These are phyloP conservation scores for Ceriagrion tenellum DNA, from an alignment of 2,888 invertebrate genomes.

Conservation along the genomic window DNA sequence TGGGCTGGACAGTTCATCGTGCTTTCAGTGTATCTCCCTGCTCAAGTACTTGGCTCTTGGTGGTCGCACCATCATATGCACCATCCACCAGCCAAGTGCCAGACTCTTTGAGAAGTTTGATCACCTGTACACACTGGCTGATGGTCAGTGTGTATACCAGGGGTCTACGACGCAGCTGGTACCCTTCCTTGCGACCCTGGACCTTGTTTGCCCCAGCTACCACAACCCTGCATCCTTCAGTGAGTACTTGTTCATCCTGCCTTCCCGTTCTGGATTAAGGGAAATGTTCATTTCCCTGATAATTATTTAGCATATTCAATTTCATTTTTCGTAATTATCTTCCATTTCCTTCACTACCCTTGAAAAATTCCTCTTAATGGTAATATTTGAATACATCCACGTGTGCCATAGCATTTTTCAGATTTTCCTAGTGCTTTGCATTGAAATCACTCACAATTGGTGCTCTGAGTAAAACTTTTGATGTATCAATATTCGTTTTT, in stretches of 20 bases:
- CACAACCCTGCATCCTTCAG: constrained; percentile 98
- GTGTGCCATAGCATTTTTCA: too few relatives aligned
- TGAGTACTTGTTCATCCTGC: constrained; percentile 74
- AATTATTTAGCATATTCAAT: too few relatives aligned
- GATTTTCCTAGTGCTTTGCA: too few relatives aligned
- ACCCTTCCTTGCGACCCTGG: constrained; percentile 88
- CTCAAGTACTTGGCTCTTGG: constrained; percentile 93
- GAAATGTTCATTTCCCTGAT: too few relatives aligned
- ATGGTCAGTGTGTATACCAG: constrained; percentile 97
- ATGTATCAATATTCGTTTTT: too few relatives aligned
- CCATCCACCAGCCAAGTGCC: constrained; percentile 98
- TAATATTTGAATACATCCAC: too few relatives aligned
- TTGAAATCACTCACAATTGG: too few relatives aligned
- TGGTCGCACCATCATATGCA: constrained; percentile 96
- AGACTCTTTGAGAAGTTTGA: constrained; percentile 98
- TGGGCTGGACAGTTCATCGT: constrained; percentile 96
- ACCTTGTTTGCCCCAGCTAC: constrained; percentile 95
- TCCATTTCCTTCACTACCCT: too few relatives aligned
- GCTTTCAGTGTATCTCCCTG: constrained; percentile 95
- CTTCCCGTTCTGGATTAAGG: too few relatives aligned
- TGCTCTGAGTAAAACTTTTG: too few relatives aligned
- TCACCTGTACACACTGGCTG: constrained; percentile 94
- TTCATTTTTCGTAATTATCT: too few relatives aligned
- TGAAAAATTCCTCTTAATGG: too few relatives aligned
- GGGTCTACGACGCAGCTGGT: constrained; percentile 92